Base-by-base conservation (phyloP, 2,113 vertebrate genomes). In the Callorhinus ursinus region DNA sequence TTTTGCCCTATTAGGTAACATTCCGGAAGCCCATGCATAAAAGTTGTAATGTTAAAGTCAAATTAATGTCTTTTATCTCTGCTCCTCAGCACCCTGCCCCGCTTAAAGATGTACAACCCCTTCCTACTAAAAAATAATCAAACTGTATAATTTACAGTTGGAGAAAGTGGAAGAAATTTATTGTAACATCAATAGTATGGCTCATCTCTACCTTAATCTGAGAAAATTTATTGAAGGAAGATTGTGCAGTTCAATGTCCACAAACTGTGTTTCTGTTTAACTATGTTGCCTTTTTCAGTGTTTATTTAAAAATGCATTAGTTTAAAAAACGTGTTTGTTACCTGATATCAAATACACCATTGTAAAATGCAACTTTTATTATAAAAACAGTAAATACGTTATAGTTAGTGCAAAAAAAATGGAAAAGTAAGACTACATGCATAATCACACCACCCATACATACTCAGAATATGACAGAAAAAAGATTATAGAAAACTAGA, bases 1-100 rank as follows among this genome's bases (percentile, higher is more conserved):
- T 31, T 72, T 46, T 92, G 57, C 18, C 92, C 72, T 80, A 85
- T 67, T 88, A 79, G 93, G 80, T 39, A 74, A 74, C 65, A 95
- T 89, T 95, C 79, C 96, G 71, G 59, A 90, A 92, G 72, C 11
- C 39, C 42, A 63, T 6, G n/a, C 1, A 5, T 89, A 95, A 67
- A 95, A 95, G 67, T 19, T 82, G 21, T 21, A 36, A 79, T 12
- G 49, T 53, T 51, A 55, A 90, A 74, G 67, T 80, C 82, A 94
- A 94, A 84, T 51, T 42, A 83, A 88, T 51, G 22, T 74, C 72
- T 93, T 33, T 85, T 67, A 69, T 77, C 26, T 16, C 26, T 5
- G 65, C 11, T 6, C 72, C 3, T 19, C 24, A 46, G 7, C 8
- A 46, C 4, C 55, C 19, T 12, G 10, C 31, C 16, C 92, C 7